Conservation (phyloP, 2,113 vertebrate genomes). For the Actenoides hombroni region DNA sequence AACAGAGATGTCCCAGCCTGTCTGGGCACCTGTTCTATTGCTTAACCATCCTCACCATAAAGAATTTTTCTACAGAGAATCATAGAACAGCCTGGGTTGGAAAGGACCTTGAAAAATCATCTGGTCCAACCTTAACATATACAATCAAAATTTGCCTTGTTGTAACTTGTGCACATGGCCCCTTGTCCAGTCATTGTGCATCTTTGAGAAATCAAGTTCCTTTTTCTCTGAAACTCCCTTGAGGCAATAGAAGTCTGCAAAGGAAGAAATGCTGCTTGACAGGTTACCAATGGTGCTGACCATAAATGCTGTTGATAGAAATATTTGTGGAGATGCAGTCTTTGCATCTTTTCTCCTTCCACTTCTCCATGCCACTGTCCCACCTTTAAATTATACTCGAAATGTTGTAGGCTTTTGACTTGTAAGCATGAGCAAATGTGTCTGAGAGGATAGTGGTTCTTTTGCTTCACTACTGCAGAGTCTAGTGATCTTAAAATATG, state of each 20-base stretch:
- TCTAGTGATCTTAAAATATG: background rate
- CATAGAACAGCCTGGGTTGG: background rate
- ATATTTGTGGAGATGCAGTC: background rate
- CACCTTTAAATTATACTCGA: background rate
- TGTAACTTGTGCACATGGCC: background rate
- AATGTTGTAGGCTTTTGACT: background rate
- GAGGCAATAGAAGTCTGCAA: background rate
- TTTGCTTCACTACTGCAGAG: background rate
- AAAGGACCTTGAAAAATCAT: background rate
- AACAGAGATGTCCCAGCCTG: fast-evolving
- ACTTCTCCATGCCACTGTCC: background rate
- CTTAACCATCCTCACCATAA: background rate
- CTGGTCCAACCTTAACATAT: background rate
- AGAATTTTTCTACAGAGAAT: background rate
- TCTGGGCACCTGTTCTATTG: background rate
- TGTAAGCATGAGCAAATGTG: background rate
- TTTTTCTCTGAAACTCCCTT: background rate
- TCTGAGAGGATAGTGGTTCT: background rate
- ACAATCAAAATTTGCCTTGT: background rate
- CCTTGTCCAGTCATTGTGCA: background rate
- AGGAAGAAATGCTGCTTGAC: background rate
- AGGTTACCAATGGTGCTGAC: background rate
- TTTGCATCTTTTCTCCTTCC: background rate
- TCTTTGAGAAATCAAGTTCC: background rate
- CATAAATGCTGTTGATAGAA: background rate